A percentile compares a stretch with the other conserved stretches of the same genome.
These are phyloP conservation scores for Heliothis subflexa DNA, from an alignment of 1,140 invertebrate species.

Conservation along the genomic window DNA sequence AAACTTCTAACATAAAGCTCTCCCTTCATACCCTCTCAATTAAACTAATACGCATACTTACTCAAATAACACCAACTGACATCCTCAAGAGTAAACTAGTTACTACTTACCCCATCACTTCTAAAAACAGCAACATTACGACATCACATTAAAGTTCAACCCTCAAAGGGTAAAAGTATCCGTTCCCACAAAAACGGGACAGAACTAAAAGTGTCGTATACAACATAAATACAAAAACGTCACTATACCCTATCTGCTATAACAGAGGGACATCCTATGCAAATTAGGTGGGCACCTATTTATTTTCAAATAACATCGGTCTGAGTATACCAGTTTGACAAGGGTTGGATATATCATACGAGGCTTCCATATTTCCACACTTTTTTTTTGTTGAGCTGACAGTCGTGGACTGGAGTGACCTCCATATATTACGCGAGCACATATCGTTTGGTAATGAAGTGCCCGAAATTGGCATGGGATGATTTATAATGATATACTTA, in stretches of 20 bases:
- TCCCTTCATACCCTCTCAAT: neutral
- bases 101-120: neutral
- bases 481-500: constrained; percentile 44
- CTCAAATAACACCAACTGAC: neutral
- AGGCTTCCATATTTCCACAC: constrained; percentile 66
- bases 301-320: constrained; percentile 68
- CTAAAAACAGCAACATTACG: neutral
- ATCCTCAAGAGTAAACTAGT: constrained; percentile 1
- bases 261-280: constrained; percentile 53
- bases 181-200: constrained; percentile 26
- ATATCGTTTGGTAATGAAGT: constrained; percentile 51
- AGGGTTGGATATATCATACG: constrained; percentile 70
- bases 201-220: constrained; percentile 38
- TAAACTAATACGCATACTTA: neutral
- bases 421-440: constrained; percentile 60
- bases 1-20: neutral
- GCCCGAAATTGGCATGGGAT: constrained; percentile 44
- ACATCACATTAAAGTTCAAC: constrained; percentile 35
- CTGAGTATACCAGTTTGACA: constrained; percentile 60
- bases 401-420: constrained; percentile 53
- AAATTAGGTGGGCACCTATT: constrained; percentile 66
- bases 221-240: constrained; percentile 42
- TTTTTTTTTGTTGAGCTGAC: constrained; percentile 57
- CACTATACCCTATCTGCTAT: constrained; percentile 12
- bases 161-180: constrained; percentile 37